These are phyloP conservation scores for Mastomys coucha DNA, from an alignment of 2,113 vertebrate species.

Conservation along the genomic window DNA sequence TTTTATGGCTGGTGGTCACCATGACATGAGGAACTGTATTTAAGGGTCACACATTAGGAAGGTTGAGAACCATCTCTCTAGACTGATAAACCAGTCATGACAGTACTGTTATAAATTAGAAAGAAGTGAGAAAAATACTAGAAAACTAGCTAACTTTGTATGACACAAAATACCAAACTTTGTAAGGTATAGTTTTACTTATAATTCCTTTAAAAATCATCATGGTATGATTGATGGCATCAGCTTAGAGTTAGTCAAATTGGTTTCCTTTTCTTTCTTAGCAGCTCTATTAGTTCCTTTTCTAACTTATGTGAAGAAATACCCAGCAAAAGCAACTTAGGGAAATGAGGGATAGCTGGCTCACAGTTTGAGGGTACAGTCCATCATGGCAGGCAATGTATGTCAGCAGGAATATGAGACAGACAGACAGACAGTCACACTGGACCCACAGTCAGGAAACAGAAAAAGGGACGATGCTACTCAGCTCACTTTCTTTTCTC, in stretches of 20 bases:
- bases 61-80: not conserved
- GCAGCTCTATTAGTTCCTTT: not conserved
- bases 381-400: not conserved
- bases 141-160: slow-evolving; percentile 3
- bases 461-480: not conserved
- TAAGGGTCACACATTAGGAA: not conserved
- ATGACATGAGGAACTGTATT: too few relatives aligned
- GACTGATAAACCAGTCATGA: not conserved
- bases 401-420: not conserved
- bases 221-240: not conserved
- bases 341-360: not conserved
- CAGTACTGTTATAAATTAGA: not conserved
- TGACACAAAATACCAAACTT: not conserved
- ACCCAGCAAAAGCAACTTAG: not conserved
- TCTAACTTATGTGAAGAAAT: not conserved
- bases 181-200: not conserved
- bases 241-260: not conserved
- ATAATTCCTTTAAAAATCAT: slow-evolving; percentile 28
- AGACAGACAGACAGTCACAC: not conserved
- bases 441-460: not conserved
- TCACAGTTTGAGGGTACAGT: not conserved
- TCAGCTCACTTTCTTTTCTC: not conserved
- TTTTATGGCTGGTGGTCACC: too few relatives aligned
- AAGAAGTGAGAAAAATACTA: not conserved
- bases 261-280: not conserved